phyloP scores from a whole-genome alignment of 2,888 invertebrate genomes.

The Ditylenchus weischeri region DNA sequence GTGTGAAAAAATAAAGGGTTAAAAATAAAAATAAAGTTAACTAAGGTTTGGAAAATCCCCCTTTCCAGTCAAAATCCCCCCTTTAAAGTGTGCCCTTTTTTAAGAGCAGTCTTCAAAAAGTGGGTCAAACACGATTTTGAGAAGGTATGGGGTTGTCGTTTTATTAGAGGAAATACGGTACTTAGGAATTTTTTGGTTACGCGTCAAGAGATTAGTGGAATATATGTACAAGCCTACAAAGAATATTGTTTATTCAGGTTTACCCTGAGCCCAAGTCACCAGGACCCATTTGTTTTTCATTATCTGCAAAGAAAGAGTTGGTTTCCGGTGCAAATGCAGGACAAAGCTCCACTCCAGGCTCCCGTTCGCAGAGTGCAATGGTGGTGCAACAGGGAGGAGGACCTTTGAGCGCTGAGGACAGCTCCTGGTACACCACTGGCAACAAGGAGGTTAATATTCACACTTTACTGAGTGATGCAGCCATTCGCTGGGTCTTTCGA shows the following conservation, averaged over 20 bases:
- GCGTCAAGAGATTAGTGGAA: neutral
- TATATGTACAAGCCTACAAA: neutral
- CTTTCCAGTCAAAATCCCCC: too few relatives aligned
- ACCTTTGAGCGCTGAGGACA: constrained; percentile 13
- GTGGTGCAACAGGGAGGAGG: constrained; percentile 7
- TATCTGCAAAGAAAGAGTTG: constrained; percentile 39
- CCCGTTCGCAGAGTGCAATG: constrained; percentile 19
- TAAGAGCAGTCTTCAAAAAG: too few relatives aligned
- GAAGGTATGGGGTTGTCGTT: too few relatives aligned
- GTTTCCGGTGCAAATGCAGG: neutral
- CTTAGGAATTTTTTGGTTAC: neutral
- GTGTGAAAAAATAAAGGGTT: too few relatives aligned
- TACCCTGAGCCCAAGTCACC: constrained; percentile 31
- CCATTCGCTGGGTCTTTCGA: constrained; percentile 21
- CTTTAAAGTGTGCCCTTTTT: too few relatives aligned
- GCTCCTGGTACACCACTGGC: constrained; percentile 27
- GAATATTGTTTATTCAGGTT: constrained; percentile 7
- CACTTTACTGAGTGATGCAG: constrained; percentile 50
- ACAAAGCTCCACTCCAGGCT: constrained; percentile 12
- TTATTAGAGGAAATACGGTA: too few relatives aligned
- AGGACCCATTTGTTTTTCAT: constrained; percentile 41
- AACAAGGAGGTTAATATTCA: constrained; percentile 44
- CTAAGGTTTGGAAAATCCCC: too few relatives aligned
- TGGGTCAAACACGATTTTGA: too few relatives aligned
- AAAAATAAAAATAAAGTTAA: too few relatives aligned